These are phyloP conservation scores for Ptychadena robeensis DNA, from an alignment of 2,797 vertebrate genomes.

Conservation along the genomic window DNA sequence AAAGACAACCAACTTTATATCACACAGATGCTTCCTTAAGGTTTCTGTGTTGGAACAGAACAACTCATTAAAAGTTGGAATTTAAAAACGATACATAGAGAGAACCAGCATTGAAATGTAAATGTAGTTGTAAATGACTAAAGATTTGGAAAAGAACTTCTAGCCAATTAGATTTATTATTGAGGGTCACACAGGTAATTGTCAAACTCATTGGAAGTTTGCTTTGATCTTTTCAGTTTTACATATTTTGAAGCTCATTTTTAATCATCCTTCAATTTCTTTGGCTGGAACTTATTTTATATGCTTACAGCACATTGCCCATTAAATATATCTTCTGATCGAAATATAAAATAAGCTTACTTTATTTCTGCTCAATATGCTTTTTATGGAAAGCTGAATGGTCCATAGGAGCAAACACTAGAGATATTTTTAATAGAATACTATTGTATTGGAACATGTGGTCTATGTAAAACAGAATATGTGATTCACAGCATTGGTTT, in stretches of 20 bases:
- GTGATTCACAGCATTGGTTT: too few species aligned
- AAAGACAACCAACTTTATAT: too few species aligned
- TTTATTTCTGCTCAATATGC: not conserved
- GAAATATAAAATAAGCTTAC: too few species aligned
- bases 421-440: not conserved
- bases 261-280: not conserved
- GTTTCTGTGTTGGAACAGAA: not conserved
- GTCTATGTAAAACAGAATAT: too few species aligned
- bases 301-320: not conserved
- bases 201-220: not conserved
- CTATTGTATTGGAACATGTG: too few species aligned
- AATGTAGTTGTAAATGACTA: not conserved
- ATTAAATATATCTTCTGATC: not conserved
- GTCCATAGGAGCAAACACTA: not conserved
- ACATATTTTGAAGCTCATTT: conserved; percentile 13
- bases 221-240: conserved; percentile 15
- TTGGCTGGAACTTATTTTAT: not conserved
- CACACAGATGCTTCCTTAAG: not conserved
- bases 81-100: not conserved
- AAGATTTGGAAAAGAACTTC: not conserved
- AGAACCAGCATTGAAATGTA: conserved; percentile 1
- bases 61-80: not conserved
- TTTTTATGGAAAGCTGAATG: not conserved
- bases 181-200: not conserved
- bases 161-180: not conserved